phyloP scores from a whole-genome alignment of 53 echinoderm and acorn worm genomes.

The Echinometra lucunter region DNA sequence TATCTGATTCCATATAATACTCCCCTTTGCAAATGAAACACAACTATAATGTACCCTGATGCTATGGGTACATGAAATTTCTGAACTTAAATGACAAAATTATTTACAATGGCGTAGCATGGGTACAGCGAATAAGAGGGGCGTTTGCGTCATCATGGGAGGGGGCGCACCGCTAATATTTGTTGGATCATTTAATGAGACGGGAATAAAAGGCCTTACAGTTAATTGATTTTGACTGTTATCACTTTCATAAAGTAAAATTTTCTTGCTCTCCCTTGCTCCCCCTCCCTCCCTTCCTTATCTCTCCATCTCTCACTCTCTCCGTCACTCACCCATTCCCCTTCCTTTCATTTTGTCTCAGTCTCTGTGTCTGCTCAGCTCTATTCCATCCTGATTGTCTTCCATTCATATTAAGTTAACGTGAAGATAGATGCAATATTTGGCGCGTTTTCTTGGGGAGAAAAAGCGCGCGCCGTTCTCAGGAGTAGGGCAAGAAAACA shows the following conservation, averaged over 20 bases:
- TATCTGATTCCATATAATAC: background rate
- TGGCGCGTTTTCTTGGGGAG: background rate
- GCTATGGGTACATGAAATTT: too few species aligned
- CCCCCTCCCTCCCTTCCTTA: background rate
- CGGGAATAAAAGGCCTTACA: too few species aligned
- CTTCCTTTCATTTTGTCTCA: background rate
- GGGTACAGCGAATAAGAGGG: too few species aligned
- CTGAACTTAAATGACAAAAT: too few species aligned
- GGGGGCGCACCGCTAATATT: too few species aligned
- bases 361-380: background rate
- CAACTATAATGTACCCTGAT: too few species aligned
- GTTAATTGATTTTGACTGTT: too few species aligned
- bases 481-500: constrained; percentile 59
- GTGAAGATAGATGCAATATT: constrained; percentile 47
- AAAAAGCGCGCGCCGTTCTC: background rate
- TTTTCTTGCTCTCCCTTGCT: background rate
- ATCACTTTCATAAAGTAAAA: too few species aligned
- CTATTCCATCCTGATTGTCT: background rate
- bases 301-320: background rate
- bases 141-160: too few species aligned
- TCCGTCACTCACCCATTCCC: background rate
- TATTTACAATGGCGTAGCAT: too few species aligned
- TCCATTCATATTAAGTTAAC: constrained; percentile 30
- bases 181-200: too few species aligned
- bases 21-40: background rate